A percentile compares a stretch with the other conserved stretches of the same genome.
These are phyloP conservation scores for Stenotaenia linearis DNA, from an alignment of 2,888 invertebrate species.

Conservation along the genomic window DNA sequence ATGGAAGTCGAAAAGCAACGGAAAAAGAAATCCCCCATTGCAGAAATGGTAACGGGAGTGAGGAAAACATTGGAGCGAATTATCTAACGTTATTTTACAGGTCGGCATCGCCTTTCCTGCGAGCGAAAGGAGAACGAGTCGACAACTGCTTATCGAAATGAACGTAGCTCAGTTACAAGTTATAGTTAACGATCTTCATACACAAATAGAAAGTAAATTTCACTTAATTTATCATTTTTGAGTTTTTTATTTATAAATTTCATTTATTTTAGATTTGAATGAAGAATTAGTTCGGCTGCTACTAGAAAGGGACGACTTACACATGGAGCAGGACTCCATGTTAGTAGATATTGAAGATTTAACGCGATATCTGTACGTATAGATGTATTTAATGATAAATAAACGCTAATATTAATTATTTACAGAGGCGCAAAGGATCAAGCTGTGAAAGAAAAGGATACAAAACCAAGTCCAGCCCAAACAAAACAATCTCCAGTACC, in stretches of 20 bases:
- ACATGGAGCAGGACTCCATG: constrained; percentile 98
- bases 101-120: constrained; percentile 75
- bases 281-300: constrained; percentile 81
- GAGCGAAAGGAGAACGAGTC: constrained; percentile 68
- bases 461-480: not conserved
- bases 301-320: constrained; percentile 88
- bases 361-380: constrained; percentile 62
- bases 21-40: constrained; percentile 65
- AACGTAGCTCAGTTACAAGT: constrained; percentile 90
- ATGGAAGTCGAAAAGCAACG: constrained; percentile 56
- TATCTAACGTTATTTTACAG: constrained; percentile 46
- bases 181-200: constrained; percentile 88
- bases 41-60: constrained; percentile 67
- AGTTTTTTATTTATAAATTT: not conserved
- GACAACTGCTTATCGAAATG: constrained; percentile 83
- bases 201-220: constrained; percentile 71
- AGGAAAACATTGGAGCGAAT: constrained; percentile 6
- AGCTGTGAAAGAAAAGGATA: constrained; percentile 21
- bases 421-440: constrained; percentile 17
- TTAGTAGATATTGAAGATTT: constrained; percentile 94
- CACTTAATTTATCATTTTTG: not conserved
- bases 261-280: constrained; percentile 60
- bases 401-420: not conserved
- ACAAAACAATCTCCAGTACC: not conserved
- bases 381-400: not conserved